phyloP scores from a whole-genome alignment of 2,797 vertebrate genomes.

The Etheostoma nigrum region DNA sequence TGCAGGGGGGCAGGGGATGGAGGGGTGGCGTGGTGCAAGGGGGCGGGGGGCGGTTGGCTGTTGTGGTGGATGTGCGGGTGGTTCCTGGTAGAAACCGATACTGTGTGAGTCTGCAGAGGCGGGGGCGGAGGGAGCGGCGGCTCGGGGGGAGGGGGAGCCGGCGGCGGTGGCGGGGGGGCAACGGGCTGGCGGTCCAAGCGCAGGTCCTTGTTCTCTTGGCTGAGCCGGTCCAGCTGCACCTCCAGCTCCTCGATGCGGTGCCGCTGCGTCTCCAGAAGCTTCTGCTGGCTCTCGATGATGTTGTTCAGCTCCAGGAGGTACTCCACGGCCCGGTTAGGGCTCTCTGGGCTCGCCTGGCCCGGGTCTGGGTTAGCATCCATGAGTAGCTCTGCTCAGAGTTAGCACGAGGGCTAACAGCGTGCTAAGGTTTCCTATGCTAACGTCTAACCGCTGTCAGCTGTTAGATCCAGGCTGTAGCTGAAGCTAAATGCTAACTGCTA shows the following conservation, averaged over 20 bases:
- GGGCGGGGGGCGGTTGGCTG: constrained; percentile 69
- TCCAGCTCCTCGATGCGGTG: constrained; percentile 93
- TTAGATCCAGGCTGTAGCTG: constrained; percentile 21
- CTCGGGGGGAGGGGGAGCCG: constrained; percentile 60
- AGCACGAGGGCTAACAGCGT: constrained; percentile 31
- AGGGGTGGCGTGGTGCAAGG: constrained; percentile 45
- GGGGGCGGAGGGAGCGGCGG: constrained; percentile 79
- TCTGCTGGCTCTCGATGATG: constrained; percentile 95
- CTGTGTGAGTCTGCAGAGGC: constrained; percentile 59
- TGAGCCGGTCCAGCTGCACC: constrained; percentile 91
- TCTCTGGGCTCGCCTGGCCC: constrained; percentile 83
- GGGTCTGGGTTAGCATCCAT: constrained; percentile 80
- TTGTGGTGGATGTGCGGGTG: constrained; percentile 58
- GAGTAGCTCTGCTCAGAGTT: constrained; percentile 29
- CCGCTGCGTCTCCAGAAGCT: constrained; percentile 92
- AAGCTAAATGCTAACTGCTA: constrained; percentile 28
- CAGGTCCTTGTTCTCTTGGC: constrained; percentile 92
- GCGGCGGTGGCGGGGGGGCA: constrained; percentile 42
- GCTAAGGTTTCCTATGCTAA: background rate
- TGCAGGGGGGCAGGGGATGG: no score
- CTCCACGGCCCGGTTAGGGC: constrained; percentile 92
- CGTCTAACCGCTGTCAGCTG: constrained; percentile 8
- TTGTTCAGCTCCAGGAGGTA: constrained; percentile 96
- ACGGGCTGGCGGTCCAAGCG: constrained; percentile 84
- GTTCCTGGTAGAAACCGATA: constrained; percentile 60